phyloP scores from a whole-genome alignment of 2,113 vertebrate genomes.

The Nothoprocta perdicaria region DNA sequence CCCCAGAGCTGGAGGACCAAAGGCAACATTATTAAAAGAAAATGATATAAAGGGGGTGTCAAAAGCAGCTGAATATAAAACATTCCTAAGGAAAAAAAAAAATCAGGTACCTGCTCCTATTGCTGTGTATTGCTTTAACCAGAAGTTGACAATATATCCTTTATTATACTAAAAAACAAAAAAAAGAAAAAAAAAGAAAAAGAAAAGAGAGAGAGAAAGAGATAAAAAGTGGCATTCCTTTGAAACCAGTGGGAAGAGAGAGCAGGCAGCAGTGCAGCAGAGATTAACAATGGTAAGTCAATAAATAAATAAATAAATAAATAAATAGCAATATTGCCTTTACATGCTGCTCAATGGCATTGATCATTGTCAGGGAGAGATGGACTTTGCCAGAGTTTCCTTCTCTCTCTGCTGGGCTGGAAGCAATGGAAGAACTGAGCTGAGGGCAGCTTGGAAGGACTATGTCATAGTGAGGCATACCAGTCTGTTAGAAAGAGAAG shows the following conservation, averaged over 20 bases:
- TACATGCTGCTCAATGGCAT: background rate
- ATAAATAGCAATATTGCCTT: background rate
- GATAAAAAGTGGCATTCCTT: background rate
- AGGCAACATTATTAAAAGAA: background rate
- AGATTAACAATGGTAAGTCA: background rate
- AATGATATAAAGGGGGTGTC: background rate
- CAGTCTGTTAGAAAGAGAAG: background rate
- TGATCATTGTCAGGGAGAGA: background rate
- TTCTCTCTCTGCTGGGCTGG: background rate
- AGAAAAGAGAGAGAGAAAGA: too few relatives aligned
- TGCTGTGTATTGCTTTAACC: background rate
- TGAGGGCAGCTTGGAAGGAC: background rate
- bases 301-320: background rate
- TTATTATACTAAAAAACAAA: background rate
- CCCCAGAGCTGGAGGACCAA: background rate
- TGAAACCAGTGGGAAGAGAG: background rate
- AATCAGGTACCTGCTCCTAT: background rate
- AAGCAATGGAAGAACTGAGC: background rate
- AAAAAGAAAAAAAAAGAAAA: background rate
- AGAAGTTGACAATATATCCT: background rate
- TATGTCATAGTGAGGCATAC: constrained; percentile 37
- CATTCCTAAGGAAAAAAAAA: background rate
- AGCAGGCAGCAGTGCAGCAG: background rate
- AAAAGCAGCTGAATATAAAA: background rate
- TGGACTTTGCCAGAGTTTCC: background rate